These are phyloP conservation scores for Anneissia japonica DNA, from an alignment of 35 echinoderm and acorn worm species.

Conservation along the genomic window DNA sequence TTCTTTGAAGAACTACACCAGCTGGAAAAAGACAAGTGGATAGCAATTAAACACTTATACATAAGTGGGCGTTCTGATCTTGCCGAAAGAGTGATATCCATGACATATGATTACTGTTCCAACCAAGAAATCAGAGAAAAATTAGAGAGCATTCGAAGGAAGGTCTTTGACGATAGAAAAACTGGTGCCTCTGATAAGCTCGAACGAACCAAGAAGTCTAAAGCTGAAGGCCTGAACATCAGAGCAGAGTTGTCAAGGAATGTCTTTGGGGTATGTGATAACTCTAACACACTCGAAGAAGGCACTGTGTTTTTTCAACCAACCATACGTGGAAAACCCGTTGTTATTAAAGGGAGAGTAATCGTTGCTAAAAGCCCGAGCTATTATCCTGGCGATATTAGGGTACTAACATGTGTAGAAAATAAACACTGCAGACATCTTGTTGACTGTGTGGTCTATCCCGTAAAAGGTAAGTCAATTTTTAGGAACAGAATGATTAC, in stretches of 20 bases:
- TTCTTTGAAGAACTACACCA: background rate
- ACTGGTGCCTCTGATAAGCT: background rate
- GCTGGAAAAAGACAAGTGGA: background rate
- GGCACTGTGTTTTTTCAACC: background rate
- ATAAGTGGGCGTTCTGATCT: background rate
- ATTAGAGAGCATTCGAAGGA: background rate
- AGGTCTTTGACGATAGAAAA: background rate
- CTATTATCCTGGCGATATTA: background rate
- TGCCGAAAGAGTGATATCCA: background rate
- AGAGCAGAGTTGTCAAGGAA: background rate
- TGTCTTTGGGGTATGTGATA: background rate
- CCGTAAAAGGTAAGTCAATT: background rate
- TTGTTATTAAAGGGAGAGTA: background rate
- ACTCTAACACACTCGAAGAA: background rate
- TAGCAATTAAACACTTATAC: background rate
- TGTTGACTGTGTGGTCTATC: background rate
- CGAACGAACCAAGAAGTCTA: background rate
- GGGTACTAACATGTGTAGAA: background rate
- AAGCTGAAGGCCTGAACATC: background rate
- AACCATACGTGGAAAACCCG: background rate
- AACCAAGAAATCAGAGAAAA: background rate
- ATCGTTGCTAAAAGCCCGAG: background rate
- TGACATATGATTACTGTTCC: background rate
- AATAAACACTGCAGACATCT: background rate
- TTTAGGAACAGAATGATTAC: too few relatives aligned